Evolutionary conservation across 2,113 vertebrate species (phyloP).

Genomic region (Cichladusa arquata): DNA sequence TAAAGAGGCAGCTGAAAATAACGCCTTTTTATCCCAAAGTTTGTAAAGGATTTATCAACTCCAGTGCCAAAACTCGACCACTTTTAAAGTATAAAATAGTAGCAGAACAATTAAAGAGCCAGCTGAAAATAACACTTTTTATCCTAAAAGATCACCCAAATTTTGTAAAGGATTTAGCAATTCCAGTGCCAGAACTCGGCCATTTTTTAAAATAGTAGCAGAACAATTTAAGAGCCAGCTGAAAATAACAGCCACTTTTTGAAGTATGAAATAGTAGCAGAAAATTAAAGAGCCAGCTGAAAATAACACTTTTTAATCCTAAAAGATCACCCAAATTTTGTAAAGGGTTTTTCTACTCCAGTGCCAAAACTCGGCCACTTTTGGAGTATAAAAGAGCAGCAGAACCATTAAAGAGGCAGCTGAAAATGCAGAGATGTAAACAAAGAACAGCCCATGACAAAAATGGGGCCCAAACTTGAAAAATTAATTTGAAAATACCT

Average conservation of each 20-base stretch:
- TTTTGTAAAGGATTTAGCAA: fast-evolving
- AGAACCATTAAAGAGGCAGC: fast-evolving
- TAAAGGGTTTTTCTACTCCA: fast-evolving
- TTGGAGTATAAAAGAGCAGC: background rate
- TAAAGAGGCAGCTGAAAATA: too few relatives aligned
- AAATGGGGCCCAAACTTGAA: background rate
- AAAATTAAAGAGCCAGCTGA: too few relatives aligned
- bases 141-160: background rate
- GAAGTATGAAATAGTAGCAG: too few relatives aligned
- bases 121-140: background rate
- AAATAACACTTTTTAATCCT: too few relatives aligned
- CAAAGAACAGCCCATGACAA: fast-evolving
- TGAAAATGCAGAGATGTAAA: fast-evolving
- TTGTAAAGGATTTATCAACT: too few relatives aligned
- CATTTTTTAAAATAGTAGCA: background rate
- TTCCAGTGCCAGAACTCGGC: fast-evolving
- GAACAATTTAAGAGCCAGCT: fast-evolving
- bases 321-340: background rate
- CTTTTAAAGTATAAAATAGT: too few relatives aligned
- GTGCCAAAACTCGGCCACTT: fast-evolving
- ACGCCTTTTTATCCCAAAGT: background rate
- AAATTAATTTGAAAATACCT: background rate
- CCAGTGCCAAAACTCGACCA: too few relatives aligned
- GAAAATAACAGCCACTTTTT: background rate
- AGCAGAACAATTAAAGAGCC: too few relatives aligned